Percentiles rank a stretch among this genome's conserved stretches.
These are phyloP conservation scores for Stenichneumon culpator DNA, from an alignment of 2,888 invertebrate species.

Conservation along the genomic window DNA sequence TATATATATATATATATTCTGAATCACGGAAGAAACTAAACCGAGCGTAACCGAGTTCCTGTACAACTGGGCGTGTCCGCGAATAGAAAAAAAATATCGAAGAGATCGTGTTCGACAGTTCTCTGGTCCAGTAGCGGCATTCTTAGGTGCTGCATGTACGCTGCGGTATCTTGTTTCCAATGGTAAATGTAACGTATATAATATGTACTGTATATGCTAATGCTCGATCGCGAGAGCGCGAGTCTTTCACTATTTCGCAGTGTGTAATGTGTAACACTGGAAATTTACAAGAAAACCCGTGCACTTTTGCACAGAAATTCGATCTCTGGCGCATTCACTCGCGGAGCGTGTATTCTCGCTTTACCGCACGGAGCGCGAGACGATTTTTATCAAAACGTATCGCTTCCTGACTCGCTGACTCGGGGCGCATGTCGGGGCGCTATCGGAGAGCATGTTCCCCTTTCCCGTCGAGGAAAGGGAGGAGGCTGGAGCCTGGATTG, in stretches of 20 bases:
- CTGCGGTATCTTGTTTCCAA: slow-evolving; percentile 53
- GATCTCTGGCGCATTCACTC: slow-evolving; percentile 36
- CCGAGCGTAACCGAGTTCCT: slow-evolving; percentile 60
- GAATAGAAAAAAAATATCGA: slow-evolving; percentile 32
- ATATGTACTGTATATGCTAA: slow-evolving; percentile 11
- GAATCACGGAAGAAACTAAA: slow-evolving; percentile 57
- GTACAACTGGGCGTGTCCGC: slow-evolving; percentile 45
- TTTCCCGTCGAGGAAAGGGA: slow-evolving; percentile 3
- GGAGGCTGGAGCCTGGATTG: slow-evolving; percentile 11
- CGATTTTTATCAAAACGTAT: slow-evolving; percentile 68
- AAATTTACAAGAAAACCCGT: slow-evolving; percentile 56
- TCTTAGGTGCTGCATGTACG: slow-evolving; percentile 9
- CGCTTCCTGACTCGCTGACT: slow-evolving; percentile 77
- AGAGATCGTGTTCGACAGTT: slow-evolving; percentile 40
- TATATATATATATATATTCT: slow-evolving; percentile 11
- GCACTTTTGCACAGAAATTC: slow-evolving; percentile 58
- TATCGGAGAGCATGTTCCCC: slow-evolving; percentile 47
- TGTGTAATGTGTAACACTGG: slow-evolving; percentile 29
- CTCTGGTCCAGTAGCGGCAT: slow-evolving; percentile 5
- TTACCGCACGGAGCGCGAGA: slow-evolving; percentile 1
- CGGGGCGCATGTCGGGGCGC: slow-evolving; percentile 53
- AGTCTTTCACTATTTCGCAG: slow-evolving; percentile 41
- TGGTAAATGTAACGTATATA: slow-evolving; percentile 17
- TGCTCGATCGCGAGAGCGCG: slow-evolving; percentile 19
- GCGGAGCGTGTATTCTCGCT: slow-evolving; percentile 10